Conservation (phyloP, 2,888 invertebrate genomes). For the Eilema caniola region DNA sequence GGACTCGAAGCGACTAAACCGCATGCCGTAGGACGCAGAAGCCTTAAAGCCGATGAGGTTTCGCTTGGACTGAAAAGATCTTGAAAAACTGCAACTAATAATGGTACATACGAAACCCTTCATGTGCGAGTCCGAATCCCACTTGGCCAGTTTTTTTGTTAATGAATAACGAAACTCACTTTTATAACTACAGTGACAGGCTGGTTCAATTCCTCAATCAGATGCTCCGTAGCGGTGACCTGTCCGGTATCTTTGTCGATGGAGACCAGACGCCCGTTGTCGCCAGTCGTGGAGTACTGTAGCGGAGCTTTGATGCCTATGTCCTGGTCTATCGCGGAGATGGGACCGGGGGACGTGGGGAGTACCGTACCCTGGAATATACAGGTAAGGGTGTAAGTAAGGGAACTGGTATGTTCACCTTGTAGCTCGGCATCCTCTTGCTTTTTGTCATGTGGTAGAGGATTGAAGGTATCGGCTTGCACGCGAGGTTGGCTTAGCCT, state of each 20-base stretch:
- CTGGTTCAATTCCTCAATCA: conserved; percentile 87
- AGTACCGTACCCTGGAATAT: conserved; percentile 87
- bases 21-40: too few species aligned
- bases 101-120: too few species aligned
- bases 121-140: too few species aligned
- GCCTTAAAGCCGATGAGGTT: too few species aligned
- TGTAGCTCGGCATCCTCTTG: too few species aligned
- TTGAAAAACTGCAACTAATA: too few species aligned
- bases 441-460: too few species aligned
- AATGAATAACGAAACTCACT: conserved; percentile 69
- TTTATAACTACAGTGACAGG: conserved; percentile 94
- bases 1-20: too few species aligned
- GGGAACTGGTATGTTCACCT: neutral
- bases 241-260: conserved; percentile 89
- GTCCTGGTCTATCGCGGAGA: conserved; percentile 94
- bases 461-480: too few species aligned
- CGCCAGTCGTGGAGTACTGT: conserved; percentile 90
- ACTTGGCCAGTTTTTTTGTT: too few species aligned
- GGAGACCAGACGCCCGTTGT: conserved; percentile 87
- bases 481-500: too few species aligned
- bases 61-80: too few species aligned
- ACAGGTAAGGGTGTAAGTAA: neutral
- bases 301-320: conserved; percentile 92
- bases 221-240: conserved; percentile 86
- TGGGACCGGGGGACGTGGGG: conserved; percentile 90